Conservation (phyloP, 2,797 vertebrate genomes). For the Moxostoma hubbsi region DNA sequence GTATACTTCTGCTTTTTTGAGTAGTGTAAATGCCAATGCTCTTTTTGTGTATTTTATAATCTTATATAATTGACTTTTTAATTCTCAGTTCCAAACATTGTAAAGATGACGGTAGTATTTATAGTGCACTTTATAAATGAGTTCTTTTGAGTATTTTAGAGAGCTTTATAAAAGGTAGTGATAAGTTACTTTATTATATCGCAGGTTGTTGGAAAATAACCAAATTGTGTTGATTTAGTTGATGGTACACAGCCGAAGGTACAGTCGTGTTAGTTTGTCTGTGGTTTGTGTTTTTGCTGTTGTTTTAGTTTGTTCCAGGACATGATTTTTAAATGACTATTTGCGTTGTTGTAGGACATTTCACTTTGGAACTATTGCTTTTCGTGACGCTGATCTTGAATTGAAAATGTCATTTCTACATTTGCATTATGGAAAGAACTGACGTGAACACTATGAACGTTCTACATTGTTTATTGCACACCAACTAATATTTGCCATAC, state of each 20-base stretch:
- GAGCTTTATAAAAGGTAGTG: constrained; percentile 65
- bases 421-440: constrained; percentile 49
- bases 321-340: constrained; percentile 53
- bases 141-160: constrained; percentile 62
- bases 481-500: constrained; percentile 26
- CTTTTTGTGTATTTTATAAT: constrained; percentile 70
- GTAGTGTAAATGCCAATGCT: constrained; percentile 69
- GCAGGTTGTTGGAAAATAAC: constrained; percentile 62
- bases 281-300: constrained; percentile 63
- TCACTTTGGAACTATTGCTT: constrained; percentile 55
- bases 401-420: constrained; percentile 42
- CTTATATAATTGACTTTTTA: constrained; percentile 67
- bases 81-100: constrained; percentile 67
- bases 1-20: constrained; percentile 65
- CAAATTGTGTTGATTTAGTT: constrained; percentile 53
- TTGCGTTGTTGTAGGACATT: constrained; percentile 52
- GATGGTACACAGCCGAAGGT: constrained; percentile 66
- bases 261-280: constrained; percentile 60
- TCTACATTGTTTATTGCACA: constrained; percentile 50
- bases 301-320: constrained; percentile 58
- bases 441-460: constrained; percentile 53
- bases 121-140: constrained; percentile 73
- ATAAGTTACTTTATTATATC: constrained; percentile 61
- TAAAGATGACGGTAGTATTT: constrained; percentile 72
- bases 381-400: constrained; percentile 53